Base-by-base conservation (phyloP, 1,140 invertebrate species). In the Drosophila setifemur region DNA sequence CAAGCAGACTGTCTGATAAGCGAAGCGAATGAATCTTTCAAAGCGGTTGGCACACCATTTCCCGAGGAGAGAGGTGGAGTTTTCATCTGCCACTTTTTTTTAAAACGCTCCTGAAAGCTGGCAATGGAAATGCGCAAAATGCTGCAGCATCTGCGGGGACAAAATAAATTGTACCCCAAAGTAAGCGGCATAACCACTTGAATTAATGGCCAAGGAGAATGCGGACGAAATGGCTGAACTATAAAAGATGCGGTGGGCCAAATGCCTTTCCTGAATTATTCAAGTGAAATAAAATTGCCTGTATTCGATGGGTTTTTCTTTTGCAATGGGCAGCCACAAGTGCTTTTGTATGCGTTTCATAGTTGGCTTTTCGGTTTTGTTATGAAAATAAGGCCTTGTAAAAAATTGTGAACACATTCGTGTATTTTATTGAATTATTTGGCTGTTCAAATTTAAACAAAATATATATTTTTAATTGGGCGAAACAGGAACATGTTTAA, bases 91-190 rank as follows among this genome's bases (percentile, higher is more conserved):
- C 68, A 70, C 42, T 39, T 40, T 71, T 70, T 74, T 37, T 57
- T 11, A 31, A 48, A 55, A 29, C 35, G 35, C 39, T 47, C 54
- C 58, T 39, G 28, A 63, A 74, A 64, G 57, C 63, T 66, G 63
- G 58, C 58, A 66, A 74, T 60, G 55, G 29, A 85, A 66, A 60
- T 85, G 79, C 77, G 49, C 54, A 57, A 74, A 79, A 68, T 55
- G 60, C 25, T 55, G 78, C 78, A 57, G 64, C 29, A 43, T 25
- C 33, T 31, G 50, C 44, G 50, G 35, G n/a, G 7, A 29, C 28
- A 3, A 58, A 54, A 60, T 67, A 60, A 72, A 73, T 70, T 70
- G 29, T 29, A 37, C 25, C 43, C 43, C 53, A 50, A 49, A 60
- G 44, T 57, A 68, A 33, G 37, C 42, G 63, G 42, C 21, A 45